A percentile compares a stretch with the other conserved stretches of the same genome.
Conservation (phyloP, 2,888 invertebrate genomes). For the Trimorus sp. region DNA sequence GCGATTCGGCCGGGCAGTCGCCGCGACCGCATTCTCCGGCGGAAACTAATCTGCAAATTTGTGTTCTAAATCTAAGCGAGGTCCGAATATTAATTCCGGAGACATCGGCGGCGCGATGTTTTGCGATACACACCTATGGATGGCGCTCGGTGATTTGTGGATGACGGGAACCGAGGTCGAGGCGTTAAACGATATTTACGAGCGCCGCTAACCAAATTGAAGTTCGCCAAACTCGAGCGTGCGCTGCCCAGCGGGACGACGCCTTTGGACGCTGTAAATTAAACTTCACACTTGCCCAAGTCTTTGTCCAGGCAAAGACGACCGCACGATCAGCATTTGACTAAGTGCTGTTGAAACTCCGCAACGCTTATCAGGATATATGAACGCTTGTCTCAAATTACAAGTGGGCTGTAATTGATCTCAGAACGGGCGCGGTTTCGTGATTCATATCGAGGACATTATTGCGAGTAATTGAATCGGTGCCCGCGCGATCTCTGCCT, state of each 20-base stretch:
- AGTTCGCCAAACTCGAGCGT: conserved; percentile 58
- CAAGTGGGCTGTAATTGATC: conserved; percentile 19
- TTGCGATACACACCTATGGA: conserved; percentile 73
- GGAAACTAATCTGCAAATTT: conserved; percentile 81
- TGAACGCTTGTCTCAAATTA: conserved; percentile 28
- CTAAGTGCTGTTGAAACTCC: conserved; percentile 46
- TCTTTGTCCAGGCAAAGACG: conserved; percentile 57
- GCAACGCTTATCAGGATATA: conserved; percentile 36
- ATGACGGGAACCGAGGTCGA: conserved; percentile 65
- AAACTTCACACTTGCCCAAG: conserved; percentile 53
- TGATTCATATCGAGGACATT: neutral
- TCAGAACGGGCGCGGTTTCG: neutral
- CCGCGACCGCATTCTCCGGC: conserved; percentile 71
- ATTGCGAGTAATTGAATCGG: too few species aligned
- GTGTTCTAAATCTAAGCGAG: conserved; percentile 81
- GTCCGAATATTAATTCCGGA: conserved; percentile 80
- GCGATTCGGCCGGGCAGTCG: conserved; percentile 45
- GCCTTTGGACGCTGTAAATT: conserved; percentile 56
- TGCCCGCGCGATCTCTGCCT: neutral
- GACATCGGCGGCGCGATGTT: conserved; percentile 72
- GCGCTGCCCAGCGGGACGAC: conserved; percentile 45
- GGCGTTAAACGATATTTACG: conserved; percentile 77
- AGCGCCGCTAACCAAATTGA: conserved; percentile 66
- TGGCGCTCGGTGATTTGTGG: conserved; percentile 72
- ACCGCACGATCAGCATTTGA: conserved; percentile 56